A percentile compares a stretch with the other conserved stretches of the same genome.
Evolutionary conservation across 2,888 invertebrate genomes (phyloP).

Genomic region (Dasysyrphus albostriatus): DNA sequence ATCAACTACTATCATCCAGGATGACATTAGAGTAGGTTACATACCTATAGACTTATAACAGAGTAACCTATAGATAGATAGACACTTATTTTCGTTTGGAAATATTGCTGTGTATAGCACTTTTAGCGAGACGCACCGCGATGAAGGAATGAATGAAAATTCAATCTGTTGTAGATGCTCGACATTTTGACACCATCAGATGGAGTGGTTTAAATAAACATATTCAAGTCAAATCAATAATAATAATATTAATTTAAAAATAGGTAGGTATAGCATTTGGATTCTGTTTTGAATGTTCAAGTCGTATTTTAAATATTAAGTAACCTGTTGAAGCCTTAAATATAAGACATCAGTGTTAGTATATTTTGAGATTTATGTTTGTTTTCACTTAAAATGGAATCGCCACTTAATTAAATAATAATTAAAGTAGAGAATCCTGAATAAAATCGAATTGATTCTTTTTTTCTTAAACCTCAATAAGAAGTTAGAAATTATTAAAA

Average conservation of each 20-base stretch:
- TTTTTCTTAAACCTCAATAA: too few relatives aligned
- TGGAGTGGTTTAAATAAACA: conserved; percentile 46
- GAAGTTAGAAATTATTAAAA: too few relatives aligned
- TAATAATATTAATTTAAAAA: conserved; percentile 16
- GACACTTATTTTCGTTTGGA: background rate
- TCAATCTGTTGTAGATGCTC: conserved; percentile 68
- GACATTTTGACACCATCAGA: conserved; percentile 71
- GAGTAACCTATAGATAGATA: background rate
- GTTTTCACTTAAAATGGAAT: too few relatives aligned
- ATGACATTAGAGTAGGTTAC: conserved; percentile 18
- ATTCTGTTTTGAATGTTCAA: background rate
- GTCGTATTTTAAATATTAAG: too few relatives aligned
- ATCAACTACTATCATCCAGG: conserved; percentile 71
- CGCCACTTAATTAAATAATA: too few relatives aligned
- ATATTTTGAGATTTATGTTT: too few relatives aligned
- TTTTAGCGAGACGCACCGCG: conserved; percentile 6
- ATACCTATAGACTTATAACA: conserved; percentile 18
- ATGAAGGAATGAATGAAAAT: conserved; percentile 70
- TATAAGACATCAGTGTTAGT: too few relatives aligned
- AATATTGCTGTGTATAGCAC: conserved; percentile 17
- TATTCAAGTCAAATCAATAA: conserved; percentile 58
- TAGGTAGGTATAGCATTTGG: too few relatives aligned
- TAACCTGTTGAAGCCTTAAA: too few relatives aligned
- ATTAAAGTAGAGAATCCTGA: too few relatives aligned
- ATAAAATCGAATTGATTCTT: too few relatives aligned